Evolutionary conservation across 2,113 vertebrate genomes (phyloP).

Genomic region (Melanerpes formicivorus): DNA sequence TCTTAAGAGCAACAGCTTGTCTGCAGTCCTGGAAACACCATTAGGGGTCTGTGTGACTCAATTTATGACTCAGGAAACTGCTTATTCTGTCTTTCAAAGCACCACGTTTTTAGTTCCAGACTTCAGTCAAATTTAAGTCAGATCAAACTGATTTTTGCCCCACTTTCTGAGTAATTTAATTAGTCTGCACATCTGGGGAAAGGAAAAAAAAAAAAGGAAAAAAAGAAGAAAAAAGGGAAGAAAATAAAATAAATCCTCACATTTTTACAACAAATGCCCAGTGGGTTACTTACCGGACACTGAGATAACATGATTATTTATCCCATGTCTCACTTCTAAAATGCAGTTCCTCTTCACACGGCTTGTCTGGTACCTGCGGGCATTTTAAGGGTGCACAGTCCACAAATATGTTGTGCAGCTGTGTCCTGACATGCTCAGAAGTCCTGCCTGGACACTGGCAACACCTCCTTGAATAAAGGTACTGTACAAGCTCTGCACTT

Average conservation of each 20-base stretch:
- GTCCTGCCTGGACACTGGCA: background rate
- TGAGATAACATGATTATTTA: background rate
- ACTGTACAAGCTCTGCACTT: background rate
- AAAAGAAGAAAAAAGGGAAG: background rate
- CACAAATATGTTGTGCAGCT: background rate
- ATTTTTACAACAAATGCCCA: background rate
- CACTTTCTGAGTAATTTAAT: background rate
- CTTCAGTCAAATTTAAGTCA: constrained; percentile 54
- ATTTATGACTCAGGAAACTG: constrained; percentile 73
- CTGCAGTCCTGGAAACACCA: constrained; percentile 70
- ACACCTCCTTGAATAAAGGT: background rate
- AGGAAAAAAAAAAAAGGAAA: background rate
- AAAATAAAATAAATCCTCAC: background rate
- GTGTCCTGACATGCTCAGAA: background rate
- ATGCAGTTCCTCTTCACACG: background rate
- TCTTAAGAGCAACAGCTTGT: constrained; percentile 36
- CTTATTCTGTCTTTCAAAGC: constrained; percentile 57
- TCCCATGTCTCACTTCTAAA: background rate
- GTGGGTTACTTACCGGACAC: background rate
- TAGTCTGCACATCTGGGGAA: background rate
- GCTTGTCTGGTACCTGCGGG: background rate
- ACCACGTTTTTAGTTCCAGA: constrained; percentile 30
- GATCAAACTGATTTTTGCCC: background rate
- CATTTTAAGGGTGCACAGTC: background rate
- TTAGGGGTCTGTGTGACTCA: constrained; percentile 72